Conservation (phyloP, 2,113 vertebrate species). For the Nansenia antarctica region DNA sequence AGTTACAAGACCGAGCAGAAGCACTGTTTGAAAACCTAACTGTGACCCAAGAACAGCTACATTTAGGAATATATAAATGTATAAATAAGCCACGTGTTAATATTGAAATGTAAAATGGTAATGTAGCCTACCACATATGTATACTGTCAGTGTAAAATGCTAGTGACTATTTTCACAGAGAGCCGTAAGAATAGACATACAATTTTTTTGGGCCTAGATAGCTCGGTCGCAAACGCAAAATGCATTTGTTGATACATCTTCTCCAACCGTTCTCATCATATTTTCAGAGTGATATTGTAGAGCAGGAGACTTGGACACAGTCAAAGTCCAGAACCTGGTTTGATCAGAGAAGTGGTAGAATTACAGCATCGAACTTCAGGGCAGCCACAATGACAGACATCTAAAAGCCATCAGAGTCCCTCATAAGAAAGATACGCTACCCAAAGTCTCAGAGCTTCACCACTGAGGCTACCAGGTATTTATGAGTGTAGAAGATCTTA, state of each 20-base stretch:
- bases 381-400: background rate
- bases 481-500: background rate
- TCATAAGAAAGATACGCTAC: background rate
- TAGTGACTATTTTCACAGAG: too few species aligned
- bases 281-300: constrained; percentile 1
- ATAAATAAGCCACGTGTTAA: too few species aligned
- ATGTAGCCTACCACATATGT: too few species aligned
- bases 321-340: background rate
- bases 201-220: too few species aligned
- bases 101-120: too few species aligned
- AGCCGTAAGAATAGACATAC: too few species aligned
- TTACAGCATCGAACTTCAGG: background rate
- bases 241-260: too few species aligned
- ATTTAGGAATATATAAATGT: too few species aligned
- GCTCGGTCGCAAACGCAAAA: too few species aligned
- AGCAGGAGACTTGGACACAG: background rate
- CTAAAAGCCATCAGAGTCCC: background rate
- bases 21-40: background rate
- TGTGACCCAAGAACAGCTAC: background rate
- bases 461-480: background rate
- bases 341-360: background rate
- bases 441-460: background rate
- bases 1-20: background rate
- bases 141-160: too few species aligned
- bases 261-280: too few species aligned